Evolutionary conservation across 2,797 vertebrate genomes (phyloP).

Genomic region (Channallabes apus): DNA sequence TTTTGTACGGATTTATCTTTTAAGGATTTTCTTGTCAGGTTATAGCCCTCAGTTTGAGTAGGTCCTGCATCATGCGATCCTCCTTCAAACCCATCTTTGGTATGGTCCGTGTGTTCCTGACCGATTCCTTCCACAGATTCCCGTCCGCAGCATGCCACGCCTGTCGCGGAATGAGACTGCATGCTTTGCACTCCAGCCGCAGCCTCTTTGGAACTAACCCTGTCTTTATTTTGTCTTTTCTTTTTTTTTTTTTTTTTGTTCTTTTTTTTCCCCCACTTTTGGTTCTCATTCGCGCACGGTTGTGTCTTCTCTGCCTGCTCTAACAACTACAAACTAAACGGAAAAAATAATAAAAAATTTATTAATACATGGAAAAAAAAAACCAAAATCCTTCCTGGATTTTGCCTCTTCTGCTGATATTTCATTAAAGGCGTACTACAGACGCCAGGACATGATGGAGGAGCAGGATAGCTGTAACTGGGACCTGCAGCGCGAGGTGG

Average conservation of each 20-base stretch:
- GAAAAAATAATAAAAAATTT: conserved; percentile 56
- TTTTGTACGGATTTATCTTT: conserved; percentile 30
- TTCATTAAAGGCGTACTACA: conserved; percentile 82
- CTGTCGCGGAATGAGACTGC: conserved; percentile 84
- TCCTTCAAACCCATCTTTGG: conserved; percentile 49
- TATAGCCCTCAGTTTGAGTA: conserved; percentile 36
- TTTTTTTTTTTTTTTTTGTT: conserved; percentile 64
- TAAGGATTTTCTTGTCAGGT: conserved; percentile 34
- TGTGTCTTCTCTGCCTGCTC: conserved; percentile 76
- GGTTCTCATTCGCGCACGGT: conserved; percentile 80
- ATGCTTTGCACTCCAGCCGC: conserved; percentile 80
- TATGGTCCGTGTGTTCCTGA: conserved; percentile 59
- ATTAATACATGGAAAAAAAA: conserved; percentile 15
- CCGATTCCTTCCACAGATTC: conserved; percentile 74
- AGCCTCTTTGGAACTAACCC: conserved; percentile 91
- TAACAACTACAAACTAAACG: conserved; percentile 73
- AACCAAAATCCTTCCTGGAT: conserved; percentile 11
- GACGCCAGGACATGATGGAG: conserved; percentile 77
- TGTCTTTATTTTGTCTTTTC: conserved; percentile 90
- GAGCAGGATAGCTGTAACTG: conserved; percentile 83
- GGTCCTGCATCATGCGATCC: conserved; percentile 46
- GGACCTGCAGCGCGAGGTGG: conserved; percentile 85
- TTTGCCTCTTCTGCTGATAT: conserved; percentile 26
- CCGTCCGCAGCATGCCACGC: conserved; percentile 84
- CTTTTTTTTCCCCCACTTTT: conserved; percentile 73